phyloP scores from a whole-genome alignment of 1,140 invertebrate genomes.

The Harpegnathos saltator region DNA sequence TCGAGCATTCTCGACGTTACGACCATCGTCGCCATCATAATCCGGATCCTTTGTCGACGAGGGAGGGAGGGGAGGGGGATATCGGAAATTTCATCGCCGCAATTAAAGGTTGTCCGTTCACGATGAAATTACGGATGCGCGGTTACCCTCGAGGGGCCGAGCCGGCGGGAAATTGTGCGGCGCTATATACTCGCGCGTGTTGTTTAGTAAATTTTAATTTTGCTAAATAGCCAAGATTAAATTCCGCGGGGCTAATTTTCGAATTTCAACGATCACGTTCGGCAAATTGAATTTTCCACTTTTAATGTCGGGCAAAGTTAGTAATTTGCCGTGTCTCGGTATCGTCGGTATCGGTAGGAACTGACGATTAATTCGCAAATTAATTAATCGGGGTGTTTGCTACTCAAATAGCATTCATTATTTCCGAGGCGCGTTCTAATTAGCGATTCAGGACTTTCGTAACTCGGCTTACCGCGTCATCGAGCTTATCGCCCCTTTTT shows the following conservation, averaged over 20 bases:
- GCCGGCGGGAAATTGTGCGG: neutral
- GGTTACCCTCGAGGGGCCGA: neutral
- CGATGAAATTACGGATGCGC: neutral
- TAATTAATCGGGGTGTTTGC: neutral
- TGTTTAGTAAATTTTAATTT: neutral
- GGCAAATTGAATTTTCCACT: no score
- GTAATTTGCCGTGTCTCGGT: no score
- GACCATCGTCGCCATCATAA: neutral
- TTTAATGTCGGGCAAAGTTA: no score
- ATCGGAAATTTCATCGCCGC: neutral
- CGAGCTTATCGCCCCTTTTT: neutral
- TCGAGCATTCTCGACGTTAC: conserved; percentile 5
- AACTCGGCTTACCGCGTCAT: neutral
- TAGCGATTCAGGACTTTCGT: neutral
- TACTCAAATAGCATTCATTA: neutral
- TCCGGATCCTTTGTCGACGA: neutral
- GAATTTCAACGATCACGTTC: no score
- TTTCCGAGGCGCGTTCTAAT: neutral
- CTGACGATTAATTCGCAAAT: no score
- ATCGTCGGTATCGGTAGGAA: no score
- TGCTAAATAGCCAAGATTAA: no score
- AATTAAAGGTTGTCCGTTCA: neutral
- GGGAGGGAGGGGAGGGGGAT: no score
- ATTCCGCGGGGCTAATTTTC: no score
- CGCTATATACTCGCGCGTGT: neutral